These are phyloP conservation scores for Leptarthrus brevirostris DNA, from an alignment of 2,888 invertebrate genomes.

Conservation along the genomic window DNA sequence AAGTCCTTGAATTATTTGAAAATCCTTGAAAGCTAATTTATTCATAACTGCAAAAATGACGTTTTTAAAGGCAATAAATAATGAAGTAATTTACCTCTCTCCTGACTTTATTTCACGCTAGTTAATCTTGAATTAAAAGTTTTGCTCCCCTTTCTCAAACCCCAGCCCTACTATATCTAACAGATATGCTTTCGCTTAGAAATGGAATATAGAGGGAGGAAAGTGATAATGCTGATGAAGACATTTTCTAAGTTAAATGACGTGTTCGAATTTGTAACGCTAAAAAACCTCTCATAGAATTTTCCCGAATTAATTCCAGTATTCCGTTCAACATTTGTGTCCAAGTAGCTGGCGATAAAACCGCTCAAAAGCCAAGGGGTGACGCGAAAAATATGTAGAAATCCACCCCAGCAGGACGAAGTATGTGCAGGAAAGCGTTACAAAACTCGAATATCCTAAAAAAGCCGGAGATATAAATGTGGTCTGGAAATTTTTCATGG, in stretches of 20 bases:
- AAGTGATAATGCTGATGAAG: slow-evolving; percentile 45
- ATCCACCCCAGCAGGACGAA: neutral
- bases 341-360: slow-evolving; percentile 17
- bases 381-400: neutral
- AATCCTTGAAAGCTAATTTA: too few species aligned
- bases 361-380: slow-evolving; percentile 18
- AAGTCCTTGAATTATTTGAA: too few species aligned
- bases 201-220: neutral
- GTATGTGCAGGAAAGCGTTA: slow-evolving; percentile 19
- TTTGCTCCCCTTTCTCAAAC: neutral
- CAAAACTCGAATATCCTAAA: slow-evolving; percentile 27
- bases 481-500: slow-evolving; percentile 27
- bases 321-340: slow-evolving; percentile 4
- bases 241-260: slow-evolving; percentile 51
- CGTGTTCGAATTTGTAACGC: slow-evolving; percentile 48
- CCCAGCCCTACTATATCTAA: neutral
- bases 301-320: neutral
- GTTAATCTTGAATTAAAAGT: slow-evolving; percentile 44
- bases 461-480: neutral
- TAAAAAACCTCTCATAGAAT: slow-evolving; percentile 22
- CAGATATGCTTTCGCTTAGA: neutral
- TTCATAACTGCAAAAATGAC: neutral
- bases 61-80: slow-evolving; percentile 27
- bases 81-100: neutral
- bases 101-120: slow-evolving; percentile 52